Base-by-base conservation (phyloP, 1,140 invertebrate species). In the Marisa cornuarietis region DNA sequence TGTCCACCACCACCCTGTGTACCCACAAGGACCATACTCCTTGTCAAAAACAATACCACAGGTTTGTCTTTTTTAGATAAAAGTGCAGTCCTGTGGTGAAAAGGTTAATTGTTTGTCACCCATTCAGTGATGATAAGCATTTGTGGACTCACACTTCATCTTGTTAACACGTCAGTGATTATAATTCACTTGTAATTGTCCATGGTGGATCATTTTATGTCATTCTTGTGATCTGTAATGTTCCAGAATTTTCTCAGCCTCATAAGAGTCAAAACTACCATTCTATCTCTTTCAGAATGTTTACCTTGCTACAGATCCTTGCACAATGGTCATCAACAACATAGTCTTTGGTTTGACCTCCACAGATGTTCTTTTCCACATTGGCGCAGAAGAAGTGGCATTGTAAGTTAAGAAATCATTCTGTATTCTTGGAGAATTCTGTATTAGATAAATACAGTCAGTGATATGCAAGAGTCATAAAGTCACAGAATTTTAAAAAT, bases 321-420 rank as follows among this genome's bases (percentile, higher is more conserved):
- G 94, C 83, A 92, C 95, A 18, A 85, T 98, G 3, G 93, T 94
- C 84, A 92, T 98, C 61, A 93, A 94, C 81, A 96, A 95, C 10
- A 85, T 97, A 0, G 91, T 94, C 16, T 90, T 98, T 85, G 95
- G 94, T 7, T 89, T 95, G 3, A 97, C 96, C 5, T 95, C 96
- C 22, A 94, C 94, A 0, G 97, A 98, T 90, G 92, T 95, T 69
- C 87, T 97, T 1, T 94, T 95, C 91, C 95, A 97, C 88, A 87
- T 97, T 18, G 93, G 94, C 51, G 94, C 94, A 82, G 93, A 95
- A 86, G 96, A 97, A 92, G 93, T 96, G 83, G 92, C 93, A 18
- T 88, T 91, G 95, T 96, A 92, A 94, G 94, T 86, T 58, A 22
- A 18, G 14, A 49, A 51, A 58, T 74, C 31, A 80, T 51, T 71